Evolutionary conservation across 2,797 vertebrate species (phyloP).

Genomic region (Galago senegalensis): DNA sequence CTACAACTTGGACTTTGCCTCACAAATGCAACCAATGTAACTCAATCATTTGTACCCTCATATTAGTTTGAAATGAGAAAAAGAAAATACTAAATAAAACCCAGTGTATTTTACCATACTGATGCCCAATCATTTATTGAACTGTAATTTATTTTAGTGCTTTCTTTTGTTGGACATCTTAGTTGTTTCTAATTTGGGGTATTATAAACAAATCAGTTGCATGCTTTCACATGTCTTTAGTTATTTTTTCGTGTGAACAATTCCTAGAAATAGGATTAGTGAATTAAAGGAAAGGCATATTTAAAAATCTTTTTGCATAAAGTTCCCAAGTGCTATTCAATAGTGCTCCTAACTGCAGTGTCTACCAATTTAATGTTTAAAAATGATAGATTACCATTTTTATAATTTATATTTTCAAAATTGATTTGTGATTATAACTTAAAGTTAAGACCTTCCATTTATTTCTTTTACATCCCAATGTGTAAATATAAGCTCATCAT

Average conservation of each 20-base stretch:
- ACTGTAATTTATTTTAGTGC: slow-evolving; percentile 4
- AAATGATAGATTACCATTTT: not conserved
- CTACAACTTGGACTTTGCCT: too few relatives aligned
- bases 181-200: not conserved
- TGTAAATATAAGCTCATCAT: not conserved
- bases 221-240: not conserved
- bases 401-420: slow-evolving; percentile 48
- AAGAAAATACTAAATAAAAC: too few relatives aligned
- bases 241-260: not conserved
- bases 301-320: not conserved
- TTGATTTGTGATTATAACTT: not conserved
- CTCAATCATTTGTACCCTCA: too few relatives aligned
- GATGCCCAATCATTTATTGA: not conserved
- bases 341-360: not conserved
- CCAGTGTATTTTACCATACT: not conserved
- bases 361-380: not conserved
- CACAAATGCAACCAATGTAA: too few relatives aligned
- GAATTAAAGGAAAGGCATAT: not conserved
- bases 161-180: not conserved
- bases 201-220: not conserved
- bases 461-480: not conserved
- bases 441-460: slow-evolving; percentile 3
- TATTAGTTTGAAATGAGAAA: too few relatives aligned
- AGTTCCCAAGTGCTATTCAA: not conserved
- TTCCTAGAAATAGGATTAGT: not conserved